Evolutionary conservation across 2,888 invertebrate genomes (phyloP).

Genomic region (Tinea trinotella): DNA sequence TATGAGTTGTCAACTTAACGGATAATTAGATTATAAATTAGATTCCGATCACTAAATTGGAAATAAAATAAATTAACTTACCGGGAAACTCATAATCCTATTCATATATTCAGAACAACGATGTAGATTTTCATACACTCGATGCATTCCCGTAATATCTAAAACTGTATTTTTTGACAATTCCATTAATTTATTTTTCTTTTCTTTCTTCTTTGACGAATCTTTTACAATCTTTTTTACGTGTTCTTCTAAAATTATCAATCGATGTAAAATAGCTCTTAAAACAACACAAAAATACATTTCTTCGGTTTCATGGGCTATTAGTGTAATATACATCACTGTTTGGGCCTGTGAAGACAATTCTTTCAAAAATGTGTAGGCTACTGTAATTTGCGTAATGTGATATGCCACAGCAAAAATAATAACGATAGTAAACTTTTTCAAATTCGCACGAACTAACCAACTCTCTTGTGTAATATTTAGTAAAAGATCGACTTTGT

Average conservation of each 20-base stretch:
- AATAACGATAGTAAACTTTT: neutral
- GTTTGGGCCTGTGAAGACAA: neutral
- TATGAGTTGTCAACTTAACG: too few species aligned
- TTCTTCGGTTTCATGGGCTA: constrained; percentile 42
- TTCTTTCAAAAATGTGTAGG: neutral
- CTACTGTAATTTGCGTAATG: neutral
- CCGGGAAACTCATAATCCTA: constrained; percentile 44
- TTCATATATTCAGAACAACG: constrained; percentile 44
- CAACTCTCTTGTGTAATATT: neutral
- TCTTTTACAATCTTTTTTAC: neutral
- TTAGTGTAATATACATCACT: constrained; percentile 22
- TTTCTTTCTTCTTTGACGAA: neutral
- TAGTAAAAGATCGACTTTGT: neutral
- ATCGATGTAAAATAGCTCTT: constrained; percentile 33
- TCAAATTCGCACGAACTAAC: neutral
- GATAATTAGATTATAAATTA: too few species aligned
- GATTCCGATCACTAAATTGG: too few species aligned
- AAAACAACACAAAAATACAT: constrained; percentile 37
- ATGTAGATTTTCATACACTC: constrained; percentile 44
- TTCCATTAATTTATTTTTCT: constrained; percentile 18
- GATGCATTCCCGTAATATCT: constrained; percentile 39
- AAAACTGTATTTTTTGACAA: constrained; percentile 32
- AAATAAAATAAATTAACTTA: too few species aligned
- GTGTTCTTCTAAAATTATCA: constrained; percentile 42
- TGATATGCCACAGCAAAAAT: neutral